Evolutionary conservation across 2,797 vertebrate genomes (phyloP), one percentile per base, ranked within the genome.

Genomic region (Leucoraja ocellata): DNA sequence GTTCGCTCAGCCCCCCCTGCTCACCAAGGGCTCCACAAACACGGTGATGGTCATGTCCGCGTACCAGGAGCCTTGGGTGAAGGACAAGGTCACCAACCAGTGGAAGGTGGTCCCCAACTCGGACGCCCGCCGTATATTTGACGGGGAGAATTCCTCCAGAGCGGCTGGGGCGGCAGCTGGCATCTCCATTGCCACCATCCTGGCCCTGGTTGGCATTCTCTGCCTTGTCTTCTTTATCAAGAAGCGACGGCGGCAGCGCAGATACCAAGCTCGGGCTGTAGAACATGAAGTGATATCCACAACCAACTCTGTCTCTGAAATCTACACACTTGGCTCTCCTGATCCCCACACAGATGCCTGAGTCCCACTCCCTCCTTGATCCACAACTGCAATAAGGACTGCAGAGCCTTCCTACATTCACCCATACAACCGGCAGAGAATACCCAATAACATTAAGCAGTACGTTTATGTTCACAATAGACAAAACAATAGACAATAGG

Each of bases 21-120:
- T 97, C 46, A 96, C 94, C 93, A 95, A 96, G 94, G 94, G 95
- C 0, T 94, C 95, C 16, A 96, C 96, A 7, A 96, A 98, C 94
- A 98, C 97, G 0, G 96, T 98, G 0, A 94, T 97, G 76, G 98
- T 98, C 93, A 97, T 96, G 71, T 96, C 94, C 0, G 97, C 97
- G 0, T 96, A 96, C 4, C 95, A 96, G 0, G 96, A 81, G 25
- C 95, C 95, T 93, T 99, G 98, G 98, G 94, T 98, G 91, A 96
- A 96, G 95, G 95, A 98, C 0, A 94, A 95, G 25, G 93, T 95
- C 93, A 97, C 96, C 93, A 96, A 96, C 1, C 21, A 80, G 0
- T 99, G 98, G 98, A 97, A 95, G 94, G 93, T 96, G 63, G 97
- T 96, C 0, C 95, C 93, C 28, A 94, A 95, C 0, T 94, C 95